These are phyloP conservation scores for Pristionchus mayeri DNA, from an alignment of 2,888 invertebrate species.

Conservation along the genomic window DNA sequence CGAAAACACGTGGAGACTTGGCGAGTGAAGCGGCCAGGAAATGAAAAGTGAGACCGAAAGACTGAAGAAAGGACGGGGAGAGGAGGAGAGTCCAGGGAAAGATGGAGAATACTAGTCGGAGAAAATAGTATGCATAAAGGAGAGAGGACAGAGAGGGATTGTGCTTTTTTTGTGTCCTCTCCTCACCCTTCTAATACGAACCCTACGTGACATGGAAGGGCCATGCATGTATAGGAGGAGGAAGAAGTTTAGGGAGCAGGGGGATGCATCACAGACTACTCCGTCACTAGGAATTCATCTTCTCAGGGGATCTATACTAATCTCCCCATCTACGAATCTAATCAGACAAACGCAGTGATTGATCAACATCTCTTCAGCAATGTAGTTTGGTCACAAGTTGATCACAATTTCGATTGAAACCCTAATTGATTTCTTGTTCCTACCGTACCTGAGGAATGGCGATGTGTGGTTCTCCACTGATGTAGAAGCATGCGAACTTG, in stretches of 20 bases:
- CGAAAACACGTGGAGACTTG: slow-evolving; percentile 41
- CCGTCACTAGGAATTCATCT: no score
- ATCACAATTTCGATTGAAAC: no score
- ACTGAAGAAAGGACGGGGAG: background rate
- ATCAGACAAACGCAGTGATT: no score
- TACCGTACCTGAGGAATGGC: slow-evolving; percentile 1
- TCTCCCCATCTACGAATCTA: no score
- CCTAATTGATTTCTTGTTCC: background rate
- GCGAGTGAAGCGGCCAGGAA: slow-evolving; percentile 6
- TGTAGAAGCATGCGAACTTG: background rate
- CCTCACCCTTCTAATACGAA: slow-evolving; percentile 25
- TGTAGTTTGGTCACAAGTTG: no score
- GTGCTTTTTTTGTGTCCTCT: background rate
- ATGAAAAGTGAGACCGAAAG: slow-evolving; percentile 36
- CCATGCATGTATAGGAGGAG: background rate
- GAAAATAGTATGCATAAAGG: no score
- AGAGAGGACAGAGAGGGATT: background rate
- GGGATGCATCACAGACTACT: no score
- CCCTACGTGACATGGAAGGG: slow-evolving; percentile 24
- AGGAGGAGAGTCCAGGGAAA: background rate
- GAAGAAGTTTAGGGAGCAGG: background rate
- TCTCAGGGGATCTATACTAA: no score
- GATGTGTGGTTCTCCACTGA: background rate
- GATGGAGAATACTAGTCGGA: no score
- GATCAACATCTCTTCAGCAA: no score